Evolutionary conservation across 2,113 vertebrate species (phyloP), one percentile per base, ranked within the genome.

Genomic region (Neotoma lepida): DNA sequence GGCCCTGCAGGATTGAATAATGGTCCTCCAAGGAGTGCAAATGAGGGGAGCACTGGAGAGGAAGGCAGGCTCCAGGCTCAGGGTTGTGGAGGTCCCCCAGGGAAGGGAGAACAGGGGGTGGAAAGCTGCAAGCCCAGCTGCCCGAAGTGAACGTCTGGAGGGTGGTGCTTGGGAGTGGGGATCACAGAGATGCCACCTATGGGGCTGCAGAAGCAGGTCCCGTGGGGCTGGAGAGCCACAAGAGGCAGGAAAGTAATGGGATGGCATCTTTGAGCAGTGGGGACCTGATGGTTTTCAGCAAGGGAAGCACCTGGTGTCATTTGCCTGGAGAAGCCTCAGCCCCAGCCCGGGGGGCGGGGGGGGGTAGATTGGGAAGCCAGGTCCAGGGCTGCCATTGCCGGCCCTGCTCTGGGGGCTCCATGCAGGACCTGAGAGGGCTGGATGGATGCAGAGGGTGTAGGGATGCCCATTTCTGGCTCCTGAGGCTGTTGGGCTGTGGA

Each of bases 181-280:
- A 0, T 0, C 64, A n/a, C 12, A 3, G 56, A 51, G 82, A 54
- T 56, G n/a, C n/a, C 41, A 49, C 56, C 44, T 9, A 7, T 44
- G 78, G 30, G 22, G 61, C 73, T 64, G 26, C 41, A 22, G 84
- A 24, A 86, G 84, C 33, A 24, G 4, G 39, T 56, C 77, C 56
- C 6, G 8, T 39, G 61, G 24, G 28, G 54, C 80, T 56, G 30
- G 64, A 51, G 58, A 33, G 70, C 46, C 26, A 14, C 1, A 1
- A 4, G 39, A 24, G 91, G 26, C 4, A 4, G 10, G 33, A 14
- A 93, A 44, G 41, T 41, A 35, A 68, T 90, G 80, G 61, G 61
- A 87, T 41, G 35, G 33, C 1, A 20, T 35, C 35, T 44, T 9
- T 30, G 85, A 68, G 80, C 80, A 14, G 9, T 14, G 17, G 64